Base-by-base conservation (phyloP, 2,888 invertebrate genomes). In the Chrysodeixis includens region DNA sequence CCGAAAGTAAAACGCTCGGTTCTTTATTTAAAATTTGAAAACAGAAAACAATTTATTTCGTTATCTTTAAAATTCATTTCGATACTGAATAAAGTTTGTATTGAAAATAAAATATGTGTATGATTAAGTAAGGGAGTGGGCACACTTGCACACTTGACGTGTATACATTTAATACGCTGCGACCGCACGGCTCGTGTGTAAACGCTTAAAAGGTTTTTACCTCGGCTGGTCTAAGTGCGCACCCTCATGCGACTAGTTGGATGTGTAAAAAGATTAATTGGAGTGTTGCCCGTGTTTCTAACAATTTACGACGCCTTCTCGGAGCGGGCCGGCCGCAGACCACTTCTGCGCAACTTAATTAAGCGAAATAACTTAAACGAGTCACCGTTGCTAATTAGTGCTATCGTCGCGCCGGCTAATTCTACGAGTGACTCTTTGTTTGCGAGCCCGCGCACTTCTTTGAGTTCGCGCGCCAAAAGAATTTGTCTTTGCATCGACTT, bases 251-350 rank as follows among this genome's bases (percentile, higher is more conserved):
- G 89, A 90, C 92, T 92, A 93, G 93, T 90, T 91, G 91, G 92
- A 93, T 93, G 94, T 94, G 93, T 94, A 93, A 93, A 94, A 94
- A 95, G 94, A 95, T 95, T 95, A 95, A 95, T 95, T 95, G 95
- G 95, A 95, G 95, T 93, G 93, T 89, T 90, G 89, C 91, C 85
- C 90, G 88, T 88, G 88, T 92, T 87, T 90, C 93, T 92, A 93
- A 94, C 93, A 93, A 92, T 93, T 93, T 93, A 90, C 90, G 86
- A 86, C 93, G 90, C 92, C 93, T 93, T 92, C 87, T 86, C 88
- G 86, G 86, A 71, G 85, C 90, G 89, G 92, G 90, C 92, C 92
- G 90, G 92, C 92, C 92, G 90, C 92, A 94, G 94, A 94, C 94
- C 94, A 94, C 94, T 95, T 93, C 90, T 92, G 93, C 89, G 87